Evolutionary conservation across 2,113 vertebrate species (phyloP), one percentile per base, ranked within the genome.

Genomic region (Rafetus swinhoei): DNA sequence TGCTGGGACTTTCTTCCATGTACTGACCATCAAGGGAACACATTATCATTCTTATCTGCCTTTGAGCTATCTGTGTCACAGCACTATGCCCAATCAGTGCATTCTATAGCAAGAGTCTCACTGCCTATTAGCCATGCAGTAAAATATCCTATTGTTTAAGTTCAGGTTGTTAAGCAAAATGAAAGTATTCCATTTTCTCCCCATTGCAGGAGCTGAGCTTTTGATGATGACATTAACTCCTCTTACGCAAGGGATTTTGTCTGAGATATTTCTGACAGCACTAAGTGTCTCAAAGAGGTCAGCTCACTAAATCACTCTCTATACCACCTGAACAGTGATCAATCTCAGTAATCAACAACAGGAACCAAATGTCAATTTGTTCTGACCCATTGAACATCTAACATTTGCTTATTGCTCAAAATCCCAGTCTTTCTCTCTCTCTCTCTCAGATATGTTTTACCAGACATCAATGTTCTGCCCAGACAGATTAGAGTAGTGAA

Each of bases 341-440:
- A 82, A 35, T 94, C 92, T 84, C 84, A 92, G 52, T 80, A 39
- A 93, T 82, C 93, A 91, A 81, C 56, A 76, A 22, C 29, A 32
- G 56, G 74, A 95, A 92, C 55, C 14, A 90, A 91, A 94, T 52
- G 80, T 60, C 87, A 86, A 14, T 89, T 92, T 92, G 85, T 39
- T 60, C 69, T 88, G 82, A 89, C 6, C 7, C 1, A 9, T 59
- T 39, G 4, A 74, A 91, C 35, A 53, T 59, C 52, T 65, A 83
- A n/a, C 65, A 87, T 65, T 82, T 59, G 91, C 72, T 76, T 29
- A 55, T 86, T 84, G 50, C 24, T 84, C 79, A 21, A 87, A 84
- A 72, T 81, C 55, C 29, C 35, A 19, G 12, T 39, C n/a, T 39
- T 65, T 32, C 25, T 57, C 56, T 87, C 81, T 86, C 81, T 86